Conservation (phyloP, 2,797 vertebrate species). For the Anguilla megastoma region DNA sequence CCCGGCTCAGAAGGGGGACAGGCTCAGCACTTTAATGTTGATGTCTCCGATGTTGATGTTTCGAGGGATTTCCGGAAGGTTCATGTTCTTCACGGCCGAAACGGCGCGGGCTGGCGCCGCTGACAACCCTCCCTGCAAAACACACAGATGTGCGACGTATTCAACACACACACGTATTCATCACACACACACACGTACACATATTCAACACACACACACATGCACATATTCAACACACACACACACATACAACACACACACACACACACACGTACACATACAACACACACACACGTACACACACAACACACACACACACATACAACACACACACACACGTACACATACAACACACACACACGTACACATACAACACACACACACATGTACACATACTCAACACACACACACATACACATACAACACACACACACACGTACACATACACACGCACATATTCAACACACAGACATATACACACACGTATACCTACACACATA, state of each 20-base stretch:
- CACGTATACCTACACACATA: not conserved
- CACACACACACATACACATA: not conserved
- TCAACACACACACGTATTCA: too few species aligned
- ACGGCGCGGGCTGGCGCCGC: slow-evolving; percentile 88
- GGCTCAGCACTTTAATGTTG: slow-evolving; percentile 93
- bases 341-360: too few species aligned
- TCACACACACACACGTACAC: slow-evolving; percentile 1
- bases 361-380: too few species aligned
- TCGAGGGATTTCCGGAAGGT: slow-evolving; percentile 89
- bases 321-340: too few species aligned
- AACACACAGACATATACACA: slow-evolving; percentile 1
- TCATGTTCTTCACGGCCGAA: slow-evolving; percentile 94
- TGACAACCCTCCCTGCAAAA: slow-evolving; percentile 82
- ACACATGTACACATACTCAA: too few species aligned
- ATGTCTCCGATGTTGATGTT: slow-evolving; percentile 96
- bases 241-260: not conserved
- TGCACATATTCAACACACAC: not conserved
- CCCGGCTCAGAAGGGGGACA: slow-evolving; percentile 80
- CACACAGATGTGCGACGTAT: not conserved
- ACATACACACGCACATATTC: not conserved
- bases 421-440: not conserved
- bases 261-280: too few species aligned
- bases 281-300: too few species aligned
- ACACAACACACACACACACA: too few species aligned
- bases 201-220: not conserved